Base-by-base conservation (phyloP, 2,888 invertebrate genomes). In the Brachyptera putata region DNA sequence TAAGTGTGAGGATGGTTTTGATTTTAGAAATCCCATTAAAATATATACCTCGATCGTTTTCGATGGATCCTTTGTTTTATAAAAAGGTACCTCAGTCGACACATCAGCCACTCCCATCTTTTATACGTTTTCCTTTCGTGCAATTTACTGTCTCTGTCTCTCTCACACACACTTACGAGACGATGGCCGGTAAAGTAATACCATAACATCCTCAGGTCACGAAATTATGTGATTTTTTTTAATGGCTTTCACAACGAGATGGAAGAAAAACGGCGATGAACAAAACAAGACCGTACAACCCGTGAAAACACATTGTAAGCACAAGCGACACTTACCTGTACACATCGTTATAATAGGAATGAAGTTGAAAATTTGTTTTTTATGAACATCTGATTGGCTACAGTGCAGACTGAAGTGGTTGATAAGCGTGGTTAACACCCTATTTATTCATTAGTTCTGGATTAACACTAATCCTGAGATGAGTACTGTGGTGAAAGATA, bases 171-270 rank as follows among this genome's bases (percentile, higher is more conserved):
- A 30, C 49, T 26, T 25, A 26, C 26, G 14, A 18, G 18, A 16
- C 3, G 16, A 13, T n/a, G 13, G 18, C n/a, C 25, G 49, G 37
- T n/a, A n/a, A 34, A 37, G 49, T n/a, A 43, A 43, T 43, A 59
- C 26, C 59, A 56, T 60, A 60, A 60, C 60, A 60, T 56, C 60
- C 60, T 56, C 16, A 26, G 49, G 60, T 60, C 60, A 60, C 60
- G 60, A 53, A 60, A 60, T 30, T 3, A 49, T 49, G 49, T 49
- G 49, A 49, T 49, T 49, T 49, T 34, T n/a, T 48, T 49, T 49
- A 49, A 49, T 49, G 49, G 49, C 26, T 26, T 49, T 26, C 41
- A 41, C 41, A 41, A 41, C 13, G 5, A 41, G 41, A 41, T 41
- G 41, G 16, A 16, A 21, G 16, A 41, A n/a, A n/a, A n/a, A n/a